Evolutionary conservation across 2,888 invertebrate species (phyloP), one percentile per base, ranked within the genome.

Genomic region (Cyaniris semiargus): DNA sequence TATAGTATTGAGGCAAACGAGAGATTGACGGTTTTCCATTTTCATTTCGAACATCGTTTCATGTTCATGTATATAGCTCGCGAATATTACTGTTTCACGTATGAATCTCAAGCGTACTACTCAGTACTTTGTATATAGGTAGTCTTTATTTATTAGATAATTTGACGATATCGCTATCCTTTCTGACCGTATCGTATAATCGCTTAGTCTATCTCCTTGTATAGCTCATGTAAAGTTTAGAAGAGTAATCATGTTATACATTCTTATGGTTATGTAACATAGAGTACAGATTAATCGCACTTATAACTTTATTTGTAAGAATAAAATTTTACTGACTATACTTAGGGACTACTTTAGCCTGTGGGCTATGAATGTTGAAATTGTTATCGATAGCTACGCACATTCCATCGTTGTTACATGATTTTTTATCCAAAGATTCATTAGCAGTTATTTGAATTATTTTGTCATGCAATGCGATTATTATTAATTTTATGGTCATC

Each of bases 371-470:
- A 79, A 78, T 79, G 81, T 77, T 78, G 75, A 82, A 79, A 80
- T 80, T 81, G 80, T 77, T 76, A 78, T 80, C 71, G 79, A 80
- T 80, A 78, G 80, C 80, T 84, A 89, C 91, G 91, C 91, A 92
- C 92, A 92, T 90, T 89, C 89, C 89, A 81, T 84, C 84, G 84
- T 88, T 87, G 78, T 82, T 88, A 86, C 81, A 82, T 84, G 84
- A 81, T 83, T 83, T 86, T 87, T 87, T 89, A 87, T 89, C 92
- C 93, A 92, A 92, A 92, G 90, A 90, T 90, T 89, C 86, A 87
- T 86, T 80, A 81, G 77, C 79, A 78, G 76, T 83, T 81, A 81
- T 66, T 66, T 79, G 81, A 80, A 80, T 80, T 81, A 80, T 80
- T 81, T 78, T 81, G 81, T 82, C 79, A 79, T 81, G 79, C 78